Evolutionary conservation across 1,140 invertebrate genomes (phyloP).

Genomic region (Meteorus sp.): DNA sequence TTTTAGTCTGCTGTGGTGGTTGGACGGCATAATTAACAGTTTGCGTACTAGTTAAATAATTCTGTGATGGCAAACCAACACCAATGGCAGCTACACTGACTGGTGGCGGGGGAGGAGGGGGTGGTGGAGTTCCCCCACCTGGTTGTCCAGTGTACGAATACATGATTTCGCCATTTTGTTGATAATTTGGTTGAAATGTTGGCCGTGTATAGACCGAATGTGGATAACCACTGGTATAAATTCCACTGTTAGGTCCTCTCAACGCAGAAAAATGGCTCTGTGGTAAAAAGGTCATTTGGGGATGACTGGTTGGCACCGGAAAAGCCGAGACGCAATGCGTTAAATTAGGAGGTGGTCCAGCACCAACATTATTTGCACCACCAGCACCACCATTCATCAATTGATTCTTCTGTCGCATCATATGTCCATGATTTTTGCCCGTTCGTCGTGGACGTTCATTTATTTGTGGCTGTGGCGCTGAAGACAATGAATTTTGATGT

Average conservation of each 20-base stretch:
- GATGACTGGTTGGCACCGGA: conserved; percentile 46
- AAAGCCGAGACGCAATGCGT: conserved; percentile 45
- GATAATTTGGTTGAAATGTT: conserved; percentile 51
- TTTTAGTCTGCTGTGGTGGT: conserved; percentile 62
- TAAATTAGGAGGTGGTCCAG: conserved; percentile 35
- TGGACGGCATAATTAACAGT: conserved; percentile 56
- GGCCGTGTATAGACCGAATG: conserved; percentile 54
- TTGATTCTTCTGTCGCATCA: conserved; percentile 53
- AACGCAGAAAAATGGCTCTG: conserved; percentile 55
- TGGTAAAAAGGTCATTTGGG: conserved; percentile 52
- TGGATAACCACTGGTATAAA: conserved; percentile 54
- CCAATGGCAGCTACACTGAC: conserved; percentile 36
- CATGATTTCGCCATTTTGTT: conserved; percentile 59
- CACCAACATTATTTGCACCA: conserved; percentile 2
- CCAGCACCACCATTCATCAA: conserved; percentile 46
- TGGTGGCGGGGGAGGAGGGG: conserved; percentile 49
- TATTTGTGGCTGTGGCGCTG: conserved; percentile 28
- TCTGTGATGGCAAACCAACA: conserved; percentile 53
- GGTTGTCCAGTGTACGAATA: conserved; percentile 58
- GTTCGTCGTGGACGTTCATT: conserved; percentile 41
- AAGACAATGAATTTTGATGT: conserved; percentile 2
- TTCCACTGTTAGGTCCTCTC: conserved; percentile 48
- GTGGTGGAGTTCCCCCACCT: conserved; percentile 54
- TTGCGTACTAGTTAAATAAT: conserved; percentile 55
- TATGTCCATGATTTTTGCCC: conserved; percentile 44